Evolutionary conservation across 2,797 vertebrate species (phyloP).

Genomic region (Lacerta viridis): DNA sequence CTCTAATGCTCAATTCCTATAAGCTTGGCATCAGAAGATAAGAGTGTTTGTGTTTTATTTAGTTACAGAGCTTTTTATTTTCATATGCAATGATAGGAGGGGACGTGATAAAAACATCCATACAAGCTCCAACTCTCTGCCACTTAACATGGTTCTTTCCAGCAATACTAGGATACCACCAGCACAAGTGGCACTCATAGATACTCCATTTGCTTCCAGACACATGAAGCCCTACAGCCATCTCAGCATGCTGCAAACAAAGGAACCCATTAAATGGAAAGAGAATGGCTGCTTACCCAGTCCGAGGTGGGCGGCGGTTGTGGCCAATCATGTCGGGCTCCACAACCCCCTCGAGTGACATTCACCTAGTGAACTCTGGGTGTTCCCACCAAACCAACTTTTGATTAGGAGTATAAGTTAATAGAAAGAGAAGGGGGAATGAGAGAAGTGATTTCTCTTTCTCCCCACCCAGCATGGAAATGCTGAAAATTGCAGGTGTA

Average conservation of each 20-base stretch:
- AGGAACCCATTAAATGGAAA: background rate
- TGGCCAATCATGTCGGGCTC: too few species aligned
- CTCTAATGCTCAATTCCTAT: background rate
- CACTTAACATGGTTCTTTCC: conserved; percentile 36
- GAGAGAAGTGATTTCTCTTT: too few species aligned
- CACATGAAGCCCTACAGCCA: background rate
- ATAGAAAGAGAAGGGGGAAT: too few species aligned
- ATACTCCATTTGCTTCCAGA: background rate
- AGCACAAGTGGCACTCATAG: conserved; percentile 37
- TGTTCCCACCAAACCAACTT: too few species aligned
- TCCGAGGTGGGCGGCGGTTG: too few species aligned
- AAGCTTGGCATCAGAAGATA: conserved; percentile 43
- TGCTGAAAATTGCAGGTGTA: too few species aligned
- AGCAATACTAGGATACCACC: conserved; percentile 49
- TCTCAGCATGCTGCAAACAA: background rate
- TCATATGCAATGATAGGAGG: background rate
- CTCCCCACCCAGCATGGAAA: too few species aligned
- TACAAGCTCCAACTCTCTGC: conserved; percentile 29
- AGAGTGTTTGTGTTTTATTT: conserved; percentile 46
- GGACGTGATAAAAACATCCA: conserved; percentile 40
- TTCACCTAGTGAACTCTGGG: too few species aligned
- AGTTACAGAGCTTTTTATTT: background rate
- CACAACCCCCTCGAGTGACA: too few species aligned
- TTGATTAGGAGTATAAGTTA: too few species aligned
- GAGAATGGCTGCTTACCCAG: background rate